phyloP scores from a whole-genome alignment of 2,113 vertebrate genomes.

The Camelus dromedarius region DNA sequence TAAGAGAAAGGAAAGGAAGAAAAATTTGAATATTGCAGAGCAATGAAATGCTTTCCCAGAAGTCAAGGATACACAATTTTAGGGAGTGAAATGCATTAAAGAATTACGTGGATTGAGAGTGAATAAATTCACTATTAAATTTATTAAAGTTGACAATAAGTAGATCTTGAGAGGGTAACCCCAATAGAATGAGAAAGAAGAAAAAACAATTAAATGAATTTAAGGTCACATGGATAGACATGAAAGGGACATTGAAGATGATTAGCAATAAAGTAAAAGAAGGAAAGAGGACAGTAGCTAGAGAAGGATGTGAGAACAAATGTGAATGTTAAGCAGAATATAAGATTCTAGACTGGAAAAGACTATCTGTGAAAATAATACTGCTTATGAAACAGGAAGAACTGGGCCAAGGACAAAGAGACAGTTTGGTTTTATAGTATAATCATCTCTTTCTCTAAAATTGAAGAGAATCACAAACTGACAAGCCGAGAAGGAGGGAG shows the following conservation, averaged over 20 bases:
- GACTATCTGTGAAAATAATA: background rate
- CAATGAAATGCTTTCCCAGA: background rate
- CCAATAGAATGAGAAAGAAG: background rate
- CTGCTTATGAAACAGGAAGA: background rate
- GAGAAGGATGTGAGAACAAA: background rate
- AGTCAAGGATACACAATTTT: background rate
- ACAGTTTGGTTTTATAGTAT: background rate
- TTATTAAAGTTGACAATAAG: background rate
- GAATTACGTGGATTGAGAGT: background rate
- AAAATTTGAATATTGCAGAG: background rate
- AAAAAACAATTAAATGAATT: background rate
- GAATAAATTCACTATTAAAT: background rate
- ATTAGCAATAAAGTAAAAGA: constrained; percentile 6
- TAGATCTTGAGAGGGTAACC: background rate
- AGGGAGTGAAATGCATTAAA: background rate
- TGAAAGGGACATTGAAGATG: background rate
- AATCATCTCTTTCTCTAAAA: constrained; percentile 35
- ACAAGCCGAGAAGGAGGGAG: background rate
- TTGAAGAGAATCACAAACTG: background rate
- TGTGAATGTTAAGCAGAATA: background rate
- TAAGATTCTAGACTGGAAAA: background rate
- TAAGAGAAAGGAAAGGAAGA: background rate
- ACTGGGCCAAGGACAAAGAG: background rate
- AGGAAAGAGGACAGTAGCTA: background rate
- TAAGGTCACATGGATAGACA: background rate